Evolutionary conservation across 2,113 vertebrate genomes (phyloP), one percentile per base, ranked within the genome.

Genomic region (Podocnemis expansa): DNA sequence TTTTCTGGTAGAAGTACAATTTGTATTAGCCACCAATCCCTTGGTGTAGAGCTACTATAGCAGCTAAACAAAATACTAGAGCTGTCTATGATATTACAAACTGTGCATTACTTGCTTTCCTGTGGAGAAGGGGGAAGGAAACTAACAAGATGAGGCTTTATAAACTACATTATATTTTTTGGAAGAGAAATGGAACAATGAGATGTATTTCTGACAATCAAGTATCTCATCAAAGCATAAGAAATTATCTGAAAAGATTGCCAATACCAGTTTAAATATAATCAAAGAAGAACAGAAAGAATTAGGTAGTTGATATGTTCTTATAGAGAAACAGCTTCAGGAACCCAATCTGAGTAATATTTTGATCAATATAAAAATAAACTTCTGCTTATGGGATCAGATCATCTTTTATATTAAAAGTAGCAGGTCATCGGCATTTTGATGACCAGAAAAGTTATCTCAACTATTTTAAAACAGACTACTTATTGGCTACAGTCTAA

Each of bases 361-460:
- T 63, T 94, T 34, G 51, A 76, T 86, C 90, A 55, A 80, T 87
- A 79, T 73, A 86, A 91, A 96, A 94, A 92, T 85, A 89, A 38
- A 55, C 12, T 31, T 91, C 14, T 91, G 27, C 82, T 34, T 45
- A 60, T 29, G 67, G 58, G 21, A 21, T 25, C 52, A 63, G 90
- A 70, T 82, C 90, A 67, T 88, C 93, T 31, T 82, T 52, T 84
- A 10, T 14, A 43, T 2, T 41, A 29, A n/a, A 92, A 19, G 51
- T 43, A 89, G 84, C 82, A 95, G 78, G 94, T 76, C 10, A 85
- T 55, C 31, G 12, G 51, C 91, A 63, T 80, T 93, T 60, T 47
- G 81, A 73, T 2, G 4, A 78, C 31, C 31, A 90, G 70, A 79
- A 84, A 7, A 89, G 93, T 29, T 75, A n/a, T 4, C 80, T 86